Evolutionary conservation across 2,797 vertebrate genomes (phyloP).

Genomic region (Phoxinus dragarum): DNA sequence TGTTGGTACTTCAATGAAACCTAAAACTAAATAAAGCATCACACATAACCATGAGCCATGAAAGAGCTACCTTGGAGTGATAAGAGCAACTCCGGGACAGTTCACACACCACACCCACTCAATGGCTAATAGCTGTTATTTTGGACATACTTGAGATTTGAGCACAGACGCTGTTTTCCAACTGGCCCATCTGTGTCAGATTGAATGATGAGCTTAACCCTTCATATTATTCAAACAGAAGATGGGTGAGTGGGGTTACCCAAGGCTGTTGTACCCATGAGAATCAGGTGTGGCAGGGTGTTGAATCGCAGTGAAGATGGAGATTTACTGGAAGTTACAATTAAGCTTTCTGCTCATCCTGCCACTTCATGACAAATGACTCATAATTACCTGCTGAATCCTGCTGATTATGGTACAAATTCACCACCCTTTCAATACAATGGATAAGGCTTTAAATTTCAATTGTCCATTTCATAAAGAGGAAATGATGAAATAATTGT

Average conservation of each 20-base stretch:
- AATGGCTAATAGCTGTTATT: slow-evolving; percentile 24
- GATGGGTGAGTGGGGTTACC: slow-evolving; percentile 34
- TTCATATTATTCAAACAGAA: slow-evolving; percentile 28
- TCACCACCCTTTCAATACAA: slow-evolving; percentile 17
- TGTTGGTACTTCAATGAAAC: not conserved
- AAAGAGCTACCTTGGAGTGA: not conserved
- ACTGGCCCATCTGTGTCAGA: slow-evolving; percentile 34
- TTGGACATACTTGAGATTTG: slow-evolving; percentile 2
- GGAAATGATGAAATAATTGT: not conserved
- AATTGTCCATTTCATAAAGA: not conserved
- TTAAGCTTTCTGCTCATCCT: slow-evolving; percentile 53
- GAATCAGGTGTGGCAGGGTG: slow-evolving; percentile 57
- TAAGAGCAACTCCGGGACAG: not conserved
- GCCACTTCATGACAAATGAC: slow-evolving; percentile 43
- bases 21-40: not conserved
- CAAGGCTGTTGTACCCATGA: slow-evolving; percentile 5
- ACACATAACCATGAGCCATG: not conserved
- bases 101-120: slow-evolving; percentile 29
- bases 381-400: slow-evolving; percentile 40
- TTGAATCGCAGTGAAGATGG: slow-evolving; percentile 45
- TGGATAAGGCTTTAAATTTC: slow-evolving; percentile 15
- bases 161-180: slow-evolving; percentile 27
- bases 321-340: slow-evolving; percentile 48
- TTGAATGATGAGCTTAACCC: slow-evolving; percentile 46
- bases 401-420: slow-evolving; percentile 34